A percentile compares a stretch with the other conserved stretches of the same genome.
Evolutionary conservation across 2,113 vertebrate genomes (phyloP).

Genomic region (Acrocephalus kingi): DNA sequence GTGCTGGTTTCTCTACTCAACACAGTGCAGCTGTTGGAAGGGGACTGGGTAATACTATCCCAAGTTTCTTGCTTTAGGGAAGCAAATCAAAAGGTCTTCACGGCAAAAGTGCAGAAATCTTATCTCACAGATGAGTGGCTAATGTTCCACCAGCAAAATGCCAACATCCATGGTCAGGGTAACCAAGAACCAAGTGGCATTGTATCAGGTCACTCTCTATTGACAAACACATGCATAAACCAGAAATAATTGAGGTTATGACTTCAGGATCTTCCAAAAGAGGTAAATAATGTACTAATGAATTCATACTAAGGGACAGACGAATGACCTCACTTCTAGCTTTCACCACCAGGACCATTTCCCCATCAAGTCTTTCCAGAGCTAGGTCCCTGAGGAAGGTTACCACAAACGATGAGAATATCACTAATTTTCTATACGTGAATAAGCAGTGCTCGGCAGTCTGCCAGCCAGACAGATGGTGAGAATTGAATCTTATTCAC

Average conservation of each 20-base stretch:
- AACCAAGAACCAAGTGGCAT: not conserved
- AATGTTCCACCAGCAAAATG: not conserved
- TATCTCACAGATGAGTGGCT: not conserved
- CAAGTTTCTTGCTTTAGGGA: not conserved
- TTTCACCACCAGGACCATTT: not conserved
- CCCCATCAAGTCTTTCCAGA: not conserved
- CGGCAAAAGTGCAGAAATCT: not conserved
- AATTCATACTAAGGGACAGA: not conserved
- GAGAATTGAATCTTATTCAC: not conserved
- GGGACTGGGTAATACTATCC: not conserved
- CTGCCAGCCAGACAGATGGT: not conserved
- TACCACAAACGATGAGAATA: not conserved
- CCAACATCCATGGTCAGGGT: accelerated
- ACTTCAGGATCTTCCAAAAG: not conserved
- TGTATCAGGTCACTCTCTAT: not conserved
- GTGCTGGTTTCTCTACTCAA: not conserved
- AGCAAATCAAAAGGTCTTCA: not conserved
- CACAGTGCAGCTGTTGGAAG: not conserved
- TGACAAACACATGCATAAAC: not conserved
- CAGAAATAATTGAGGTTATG: not conserved
- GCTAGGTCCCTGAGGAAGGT: not conserved
- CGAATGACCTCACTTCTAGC: not conserved
- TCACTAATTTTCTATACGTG: not conserved
- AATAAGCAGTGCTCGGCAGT: not conserved
- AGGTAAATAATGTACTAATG: not conserved